phyloP scores from a whole-genome alignment of 2,113 vertebrate species.

The Silurus glanis region DNA sequence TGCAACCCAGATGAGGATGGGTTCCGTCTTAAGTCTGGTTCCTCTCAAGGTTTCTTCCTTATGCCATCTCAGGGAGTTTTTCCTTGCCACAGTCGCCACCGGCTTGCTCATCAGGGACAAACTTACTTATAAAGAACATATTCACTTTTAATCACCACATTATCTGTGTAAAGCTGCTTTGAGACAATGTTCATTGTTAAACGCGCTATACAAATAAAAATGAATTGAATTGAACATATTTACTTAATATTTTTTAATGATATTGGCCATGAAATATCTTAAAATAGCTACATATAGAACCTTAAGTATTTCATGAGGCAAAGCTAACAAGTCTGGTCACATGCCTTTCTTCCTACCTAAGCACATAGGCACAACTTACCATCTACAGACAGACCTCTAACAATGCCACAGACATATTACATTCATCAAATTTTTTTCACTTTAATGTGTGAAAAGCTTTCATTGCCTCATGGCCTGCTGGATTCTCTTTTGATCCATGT shows the following conservation, averaged over 20 bases:
- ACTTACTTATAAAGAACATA: no score
- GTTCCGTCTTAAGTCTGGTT: no score
- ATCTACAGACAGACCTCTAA: neutral
- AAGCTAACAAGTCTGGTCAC: neutral
- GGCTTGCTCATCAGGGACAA: no score
- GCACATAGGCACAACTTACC: neutral
- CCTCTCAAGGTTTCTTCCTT: no score
- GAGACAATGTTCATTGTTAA: no score
- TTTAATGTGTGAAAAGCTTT: neutral
- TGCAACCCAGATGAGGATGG: no score
- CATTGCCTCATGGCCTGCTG: neutral
- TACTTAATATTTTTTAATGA: neutral
- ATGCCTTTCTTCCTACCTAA: neutral
- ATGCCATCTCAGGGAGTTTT: no score
- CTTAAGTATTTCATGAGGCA: neutral
- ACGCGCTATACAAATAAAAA: no score
- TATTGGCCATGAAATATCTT: neutral
- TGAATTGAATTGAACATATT: neutral
- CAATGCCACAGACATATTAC: neutral
- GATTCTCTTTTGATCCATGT: neutral
- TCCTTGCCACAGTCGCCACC: no score
- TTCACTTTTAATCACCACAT: no score
- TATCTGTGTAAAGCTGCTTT: no score
- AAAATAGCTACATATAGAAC: slow-evolving; percentile 16
- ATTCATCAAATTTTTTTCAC: neutral